Base-by-base conservation (phyloP, 2,888 invertebrate genomes). In the Loripinus fragilis region DNA sequence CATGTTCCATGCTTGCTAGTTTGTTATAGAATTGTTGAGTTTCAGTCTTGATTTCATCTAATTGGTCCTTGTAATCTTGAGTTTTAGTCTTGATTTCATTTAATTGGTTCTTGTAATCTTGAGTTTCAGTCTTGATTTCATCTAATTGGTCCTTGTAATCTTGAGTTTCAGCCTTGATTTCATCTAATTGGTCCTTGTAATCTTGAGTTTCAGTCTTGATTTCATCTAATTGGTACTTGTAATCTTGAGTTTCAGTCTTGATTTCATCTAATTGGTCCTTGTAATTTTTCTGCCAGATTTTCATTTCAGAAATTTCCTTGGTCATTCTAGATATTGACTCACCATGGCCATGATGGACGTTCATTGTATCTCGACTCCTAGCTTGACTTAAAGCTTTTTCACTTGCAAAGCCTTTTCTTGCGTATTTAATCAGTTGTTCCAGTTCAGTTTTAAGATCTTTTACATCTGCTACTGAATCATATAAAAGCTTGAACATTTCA, bases 391-490 rank as follows among this genome's bases (percentile, higher is more conserved):
- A 33, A 23, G 23, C 17, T 60, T 60, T 33, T 33, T 28, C 7
- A 28, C 28, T 60, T 33, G 2, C 2, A 33, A 33, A 20, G 2
- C 60, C 30, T n/a, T 30, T 30, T 60, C 12, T 17, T 3, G 33
- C 20, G 33, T 33, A 33, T 10, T n/a, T 2, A 1, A 33, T 17
- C 2, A 60, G 20, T 20, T 60, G 28, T 60, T 60, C 60, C 17
- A 60, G 17, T 60, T 60, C 60, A 33, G 33, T 7, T 60, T 60
- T 60, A 30, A 60, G 33, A n/a, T 60, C 33, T 33, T 60, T 60
- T 20, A 45, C 45, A 45, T 45, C 45, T 20, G 45, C n/a, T 20
- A 45, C 17, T 45, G 45, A 20, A 45, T 45, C 45, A 45, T 45
- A 15, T 17, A 45, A 12, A 45, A 45, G 45, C 45, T 45, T 8